Evolutionary conservation across 2,888 invertebrate genomes (phyloP), one percentile per base, ranked within the genome.

Genomic region (Phrixothrix hirtus): DNA sequence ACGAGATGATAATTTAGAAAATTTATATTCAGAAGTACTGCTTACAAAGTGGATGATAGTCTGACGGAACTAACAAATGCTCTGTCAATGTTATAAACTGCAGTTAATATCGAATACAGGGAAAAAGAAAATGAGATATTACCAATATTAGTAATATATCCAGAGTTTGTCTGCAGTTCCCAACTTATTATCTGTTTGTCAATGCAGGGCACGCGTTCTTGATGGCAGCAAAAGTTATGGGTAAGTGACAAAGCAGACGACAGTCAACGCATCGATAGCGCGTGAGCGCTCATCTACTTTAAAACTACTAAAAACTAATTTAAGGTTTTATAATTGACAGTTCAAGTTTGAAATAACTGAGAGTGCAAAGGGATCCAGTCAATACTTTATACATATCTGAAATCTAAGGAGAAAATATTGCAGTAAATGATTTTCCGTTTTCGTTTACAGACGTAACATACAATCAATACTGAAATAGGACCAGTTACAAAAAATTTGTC

Each of bases 201-300:
- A 59, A 71, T 70, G 68, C 69, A 57, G 60, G 55, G 61, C 70
- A 69, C 70, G 70, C 59, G 55, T 46, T 60, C 58, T 45, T 57
- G 59, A 59, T 62, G 64, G 61, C 64, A 63, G 63, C 62, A 68
- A 67, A 69, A 71, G 67, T 70, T 69, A 69, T 64, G 64, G 68
- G 56, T 54, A 65, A 66, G 63, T 65, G 65, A 68, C 65, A 66
- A 57, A 54, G 59, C 59, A 57, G 62, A 56, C 60, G 68, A 68
- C 67, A 67, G 64, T 65, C 66, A 62, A 68, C 67, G 66, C 66
- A 67, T 66, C 58, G 67, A 52, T 52, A 57, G 58, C 49, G 58
- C 66, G 66, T 66, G 66, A 64, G 60, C 60, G 43, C 55, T 46
- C 57, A 58, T 60, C 50, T 46, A 46, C 38, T 43, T 50, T 49